Base-by-base conservation (phyloP, 2,888 invertebrate genomes). In the Agrochola macilenta region DNA sequence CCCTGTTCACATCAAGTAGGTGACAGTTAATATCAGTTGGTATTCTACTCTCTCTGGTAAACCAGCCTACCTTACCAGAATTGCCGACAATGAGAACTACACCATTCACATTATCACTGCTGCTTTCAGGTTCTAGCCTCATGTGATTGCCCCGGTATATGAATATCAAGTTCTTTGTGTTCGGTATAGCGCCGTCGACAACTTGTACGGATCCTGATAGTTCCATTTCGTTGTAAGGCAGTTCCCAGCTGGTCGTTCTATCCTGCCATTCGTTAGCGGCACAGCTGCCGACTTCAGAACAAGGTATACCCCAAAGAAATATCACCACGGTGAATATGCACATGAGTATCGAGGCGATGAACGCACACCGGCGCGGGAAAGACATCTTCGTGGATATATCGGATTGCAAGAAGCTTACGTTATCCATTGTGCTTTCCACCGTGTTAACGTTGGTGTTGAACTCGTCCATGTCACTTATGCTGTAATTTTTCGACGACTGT, bases 281-380 rank as follows among this genome's bases (percentile, higher is more conserved):
- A 87, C 98, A 98, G 72, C 97, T 97, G 26, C 97, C 97, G 11
- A 97, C 97, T 89, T 98, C 98, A 7, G 97, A 97, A 89, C 98
- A 98, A 0, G 98, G 98, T 87, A 98, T 95, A 23, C 98, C 97
- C 98, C 98, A 98, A 11, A 98, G 94, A 91, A 98, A 99, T 89
- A 98, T 97, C 63, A 98, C 95, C 69, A 98, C 97, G 12, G 98
- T 98, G 78, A 98, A 95, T 81, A 98, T 94, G 91, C 98, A 98
- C 71, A 98, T 92, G 65, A 98, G 92, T 83, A 98, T 97, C 1
- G 98, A 98, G 17, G 97, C 95, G 30, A 98, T 95, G 87, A 98
- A 98, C 61, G 97, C 98, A 81, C 97, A 97, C 82, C 97, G 97
- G 23, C 98, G 97, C 58, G 97, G 92, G 35, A 97, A 96, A 0